Evolutionary conservation across 2,888 invertebrate genomes (phyloP).

Genomic region (Tolmerus cingulatus): DNA sequence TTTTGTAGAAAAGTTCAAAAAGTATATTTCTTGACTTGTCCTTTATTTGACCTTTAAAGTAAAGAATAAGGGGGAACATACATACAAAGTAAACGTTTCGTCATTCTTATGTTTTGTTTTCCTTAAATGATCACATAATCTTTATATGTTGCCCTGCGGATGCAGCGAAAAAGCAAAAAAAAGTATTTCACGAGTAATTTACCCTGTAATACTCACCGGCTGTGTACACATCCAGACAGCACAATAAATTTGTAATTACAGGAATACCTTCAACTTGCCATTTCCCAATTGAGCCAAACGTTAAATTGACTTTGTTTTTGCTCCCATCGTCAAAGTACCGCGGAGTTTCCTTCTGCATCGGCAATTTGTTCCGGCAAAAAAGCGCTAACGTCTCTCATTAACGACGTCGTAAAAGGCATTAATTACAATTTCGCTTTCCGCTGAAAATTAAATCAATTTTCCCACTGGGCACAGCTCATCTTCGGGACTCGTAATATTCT

Average conservation of each 20-base stretch:
- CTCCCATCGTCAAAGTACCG: not conserved
- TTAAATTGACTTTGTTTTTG: not conserved
- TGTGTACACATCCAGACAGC: not conserved
- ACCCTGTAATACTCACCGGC: not conserved
- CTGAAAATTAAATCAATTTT: slow-evolving; percentile 16
- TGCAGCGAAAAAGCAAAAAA: not conserved
- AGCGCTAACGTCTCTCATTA: not conserved
- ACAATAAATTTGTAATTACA: not conserved
- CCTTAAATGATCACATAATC: not conserved
- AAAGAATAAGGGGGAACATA: not conserved
- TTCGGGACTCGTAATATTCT: slow-evolving; percentile 7
- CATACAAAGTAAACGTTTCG: not conserved
- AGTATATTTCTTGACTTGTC: not conserved
- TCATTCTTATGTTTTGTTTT: not conserved
- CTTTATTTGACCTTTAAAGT: not conserved
- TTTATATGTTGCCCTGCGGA: not conserved
- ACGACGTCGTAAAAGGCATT: not conserved
- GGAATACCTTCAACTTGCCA: not conserved
- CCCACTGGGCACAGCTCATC: not conserved
- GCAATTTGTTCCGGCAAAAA: not conserved
- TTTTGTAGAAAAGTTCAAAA: too few species aligned
- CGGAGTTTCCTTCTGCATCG: not conserved
- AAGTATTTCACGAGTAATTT: not conserved
- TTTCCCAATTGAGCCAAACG: not conserved
- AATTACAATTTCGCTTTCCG: not conserved